phyloP scores from a whole-genome alignment of 2,113 vertebrate genomes.

The Rhinopomastus cyanomelas region DNA sequence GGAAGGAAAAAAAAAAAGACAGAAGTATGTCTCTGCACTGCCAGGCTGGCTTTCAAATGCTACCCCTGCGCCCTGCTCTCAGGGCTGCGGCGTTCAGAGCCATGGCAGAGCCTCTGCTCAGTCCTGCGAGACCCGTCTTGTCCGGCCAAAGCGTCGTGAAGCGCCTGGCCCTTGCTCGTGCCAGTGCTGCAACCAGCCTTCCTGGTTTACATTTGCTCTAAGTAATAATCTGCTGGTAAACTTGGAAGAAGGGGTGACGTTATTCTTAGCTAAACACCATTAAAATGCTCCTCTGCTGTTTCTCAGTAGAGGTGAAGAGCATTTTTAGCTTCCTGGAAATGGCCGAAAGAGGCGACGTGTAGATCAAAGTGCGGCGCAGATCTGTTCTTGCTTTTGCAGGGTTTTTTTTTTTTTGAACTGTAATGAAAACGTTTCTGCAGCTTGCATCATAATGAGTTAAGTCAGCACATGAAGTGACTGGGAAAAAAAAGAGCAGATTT shows the following conservation, averaged over 20 bases:
- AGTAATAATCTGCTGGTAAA: background rate
- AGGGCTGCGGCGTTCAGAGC: background rate
- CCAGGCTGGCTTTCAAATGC: background rate
- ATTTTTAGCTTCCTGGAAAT: constrained; percentile 40
- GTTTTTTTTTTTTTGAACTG: background rate
- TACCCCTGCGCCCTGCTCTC: background rate
- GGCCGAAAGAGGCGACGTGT: constrained; percentile 32
- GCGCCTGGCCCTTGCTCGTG: background rate
- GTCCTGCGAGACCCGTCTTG: background rate
- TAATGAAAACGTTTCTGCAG: constrained; percentile 11
- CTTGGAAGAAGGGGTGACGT: background rate
- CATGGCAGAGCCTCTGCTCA: background rate
- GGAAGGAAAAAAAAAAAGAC: background rate
- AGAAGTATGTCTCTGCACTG: background rate
- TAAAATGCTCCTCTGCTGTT: constrained; percentile 2
- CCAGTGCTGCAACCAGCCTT: background rate
- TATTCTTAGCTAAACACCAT: constrained; percentile 8
- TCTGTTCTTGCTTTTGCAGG: constrained; percentile 7
- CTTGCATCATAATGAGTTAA: constrained; percentile 37
- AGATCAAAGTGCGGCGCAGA: constrained; percentile 18
- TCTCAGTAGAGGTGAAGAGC: constrained; percentile 30
- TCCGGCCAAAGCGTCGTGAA: background rate
- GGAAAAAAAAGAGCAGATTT: background rate
- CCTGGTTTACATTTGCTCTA: background rate
- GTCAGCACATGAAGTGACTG: constrained; percentile 1